Evolutionary conservation across 1,140 invertebrate species (phyloP), one percentile per base, ranked within the genome.

Genomic region (Hetaerina americana): DNA sequence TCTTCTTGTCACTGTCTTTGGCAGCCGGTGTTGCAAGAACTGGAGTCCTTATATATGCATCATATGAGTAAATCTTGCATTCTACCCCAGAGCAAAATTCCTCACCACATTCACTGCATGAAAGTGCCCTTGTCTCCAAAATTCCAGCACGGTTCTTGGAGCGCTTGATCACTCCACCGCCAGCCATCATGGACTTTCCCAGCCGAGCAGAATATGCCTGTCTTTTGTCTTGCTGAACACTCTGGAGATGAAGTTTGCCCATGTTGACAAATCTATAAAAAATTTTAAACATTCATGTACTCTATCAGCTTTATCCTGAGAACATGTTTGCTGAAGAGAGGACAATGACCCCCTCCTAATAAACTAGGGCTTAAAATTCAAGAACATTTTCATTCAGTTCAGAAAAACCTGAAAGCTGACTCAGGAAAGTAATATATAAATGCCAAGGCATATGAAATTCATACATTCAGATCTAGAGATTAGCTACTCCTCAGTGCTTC

Each of bases 21-120:
- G 27, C 12, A 68, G 27, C 26, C 26, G 40, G 15, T 15, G 26
- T 24, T n/a, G 15, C 26, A 10, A 68, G 26, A 26, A 57, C n/a
- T 2, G 25, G 25, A 26, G 27, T 28, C 24, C 67, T 2, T 25
- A 28, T 5, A 68, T 77, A 85, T 0, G 80, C 80, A 69, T 85
- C 83, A 73, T 85, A 86, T 0, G 81, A 76, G 73, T 84, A 81
- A 25, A 85, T 84, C 15, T 81, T 81, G 72, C 85, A 85, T 27
- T 77, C 77, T 66, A 82, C 81, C 81, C 90, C 89, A 76, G 86
- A 87, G 77, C 93, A 95, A 81, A 92, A 91, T 79, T 95, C 93
- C 77, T 94, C 92, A 1, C 89, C 88, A 75, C 93, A 95, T 77
- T 94, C 90, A 0, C 81, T 76, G 78, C 93, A 95, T 12, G 88